Evolutionary conservation across 2,888 invertebrate species (phyloP), one percentile per base, ranked within the genome.

Genomic region (Aquatica leii): DNA sequence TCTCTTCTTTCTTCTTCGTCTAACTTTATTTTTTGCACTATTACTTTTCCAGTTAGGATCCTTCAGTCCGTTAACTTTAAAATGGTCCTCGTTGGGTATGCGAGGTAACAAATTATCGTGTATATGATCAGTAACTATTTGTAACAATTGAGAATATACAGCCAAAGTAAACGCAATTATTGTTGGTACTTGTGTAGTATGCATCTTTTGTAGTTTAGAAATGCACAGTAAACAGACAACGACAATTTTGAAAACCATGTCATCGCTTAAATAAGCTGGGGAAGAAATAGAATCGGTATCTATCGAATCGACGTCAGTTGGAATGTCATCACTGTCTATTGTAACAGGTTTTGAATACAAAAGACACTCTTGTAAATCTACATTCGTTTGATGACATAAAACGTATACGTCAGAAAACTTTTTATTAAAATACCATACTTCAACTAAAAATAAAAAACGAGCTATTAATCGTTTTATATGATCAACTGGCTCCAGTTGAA

Each of bases 111-210:
- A 80, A 49, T 80, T 78, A 61, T 82, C 82, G 72, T 79, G 74
- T 48, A 82, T 77, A 59, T 81, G 79, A 60, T 74, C 77, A 2
- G 78, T 78, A 18, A 80, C 74, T 59, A 78, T 76, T 68, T 85
- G 90, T 69, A 89, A 82, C 34, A 91, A 78, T 77, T 92, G 91
- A 12, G 92, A 92, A 70, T 93, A 88, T 69, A 95, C 85, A 18
- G 94, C 94, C 51, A 96, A 84, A 53, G 92, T 87, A 76, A 96
- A 94, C 21, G 95, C 95, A 75, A 93, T 90, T 56, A 92, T 87
- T 18, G 93, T 90, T 72, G 94, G 93, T 43, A 91, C 87, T 78
- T 92, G 91, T n/a, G 85, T 84, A n/a, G 92, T 91, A 77, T 91
- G 88, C 52, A 84, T 85, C 75, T 86, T 88, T 77, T 89, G 88